These are phyloP conservation scores for Melanargia galathea DNA, from an alignment of 2,888 invertebrate genomes.

Conservation along the genomic window DNA sequence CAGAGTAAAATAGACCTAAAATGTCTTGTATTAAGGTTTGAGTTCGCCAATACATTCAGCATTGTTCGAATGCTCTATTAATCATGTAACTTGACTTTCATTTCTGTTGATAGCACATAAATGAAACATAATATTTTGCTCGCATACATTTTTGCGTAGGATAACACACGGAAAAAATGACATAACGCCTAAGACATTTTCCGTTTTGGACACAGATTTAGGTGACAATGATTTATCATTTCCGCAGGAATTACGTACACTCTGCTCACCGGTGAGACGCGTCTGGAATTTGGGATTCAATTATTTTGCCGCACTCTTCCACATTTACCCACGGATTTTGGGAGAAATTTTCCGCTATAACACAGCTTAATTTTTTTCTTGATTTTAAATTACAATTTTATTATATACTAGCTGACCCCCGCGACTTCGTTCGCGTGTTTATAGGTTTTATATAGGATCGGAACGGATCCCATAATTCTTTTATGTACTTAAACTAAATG, in stretches of 20 bases:
- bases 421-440: no score
- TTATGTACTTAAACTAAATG: no score
- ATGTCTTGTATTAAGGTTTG: no score
- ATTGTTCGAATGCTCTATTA: no score
- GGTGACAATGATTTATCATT: constrained; percentile 59
- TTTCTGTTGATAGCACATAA: background rate
- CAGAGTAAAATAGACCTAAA: no score
- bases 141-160: background rate
- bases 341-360: constrained; percentile 23
- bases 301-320: constrained; percentile 50
- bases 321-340: constrained; percentile 38
- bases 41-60: no score
- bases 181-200: constrained; percentile 25
- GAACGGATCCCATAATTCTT: no score
- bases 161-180: constrained; percentile 24
- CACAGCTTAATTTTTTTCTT: background rate
- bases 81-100: no score
- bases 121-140: background rate
- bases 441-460: no score
- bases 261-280: constrained; percentile 42
- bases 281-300: constrained; percentile 63
- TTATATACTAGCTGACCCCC: no score
- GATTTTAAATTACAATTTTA: no score
- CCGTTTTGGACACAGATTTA: constrained; percentile 32
- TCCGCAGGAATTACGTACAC: constrained; percentile 47